Conservation (phyloP, 2,797 vertebrate species). For the Streptopelia turtur region DNA sequence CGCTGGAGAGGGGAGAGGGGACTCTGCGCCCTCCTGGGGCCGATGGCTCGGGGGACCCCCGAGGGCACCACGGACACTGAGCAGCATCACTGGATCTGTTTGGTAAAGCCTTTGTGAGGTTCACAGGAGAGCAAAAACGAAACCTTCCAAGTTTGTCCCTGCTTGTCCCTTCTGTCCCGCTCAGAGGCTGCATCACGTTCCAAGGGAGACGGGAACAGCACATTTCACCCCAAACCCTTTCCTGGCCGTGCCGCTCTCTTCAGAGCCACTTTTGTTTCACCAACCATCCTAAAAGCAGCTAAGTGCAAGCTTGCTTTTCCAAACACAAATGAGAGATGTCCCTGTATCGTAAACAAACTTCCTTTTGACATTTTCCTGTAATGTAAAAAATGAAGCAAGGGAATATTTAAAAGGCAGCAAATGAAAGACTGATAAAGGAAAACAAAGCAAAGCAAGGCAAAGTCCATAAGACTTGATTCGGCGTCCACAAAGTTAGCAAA, state of each 20-base stretch:
- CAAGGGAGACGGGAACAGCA: neutral
- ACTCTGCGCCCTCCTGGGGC: neutral
- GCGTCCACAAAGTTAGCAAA: neutral
- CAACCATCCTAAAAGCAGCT: neutral
- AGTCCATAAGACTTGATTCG: neutral
- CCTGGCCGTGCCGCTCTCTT: neutral
- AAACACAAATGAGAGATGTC: neutral
- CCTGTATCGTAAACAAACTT: neutral
- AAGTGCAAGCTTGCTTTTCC: neutral
- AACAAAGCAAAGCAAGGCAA: neutral
- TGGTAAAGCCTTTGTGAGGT: neutral
- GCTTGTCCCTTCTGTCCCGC: neutral
- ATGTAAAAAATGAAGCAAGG: neutral
- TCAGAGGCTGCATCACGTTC: neutral
- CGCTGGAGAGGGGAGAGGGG: fast-evolving
- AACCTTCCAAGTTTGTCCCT: neutral
- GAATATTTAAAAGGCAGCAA: neutral
- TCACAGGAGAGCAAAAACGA: neutral
- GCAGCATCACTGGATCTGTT: neutral
- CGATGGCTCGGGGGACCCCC: fast-evolving
- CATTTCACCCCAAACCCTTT: neutral
- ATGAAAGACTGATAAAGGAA: constrained; percentile 1
- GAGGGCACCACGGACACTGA: neutral
- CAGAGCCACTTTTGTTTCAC: neutral
- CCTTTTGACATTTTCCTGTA: neutral